phyloP scores from a whole-genome alignment of 2,113 vertebrate genomes.

The Arvicanthis niloticus region DNA sequence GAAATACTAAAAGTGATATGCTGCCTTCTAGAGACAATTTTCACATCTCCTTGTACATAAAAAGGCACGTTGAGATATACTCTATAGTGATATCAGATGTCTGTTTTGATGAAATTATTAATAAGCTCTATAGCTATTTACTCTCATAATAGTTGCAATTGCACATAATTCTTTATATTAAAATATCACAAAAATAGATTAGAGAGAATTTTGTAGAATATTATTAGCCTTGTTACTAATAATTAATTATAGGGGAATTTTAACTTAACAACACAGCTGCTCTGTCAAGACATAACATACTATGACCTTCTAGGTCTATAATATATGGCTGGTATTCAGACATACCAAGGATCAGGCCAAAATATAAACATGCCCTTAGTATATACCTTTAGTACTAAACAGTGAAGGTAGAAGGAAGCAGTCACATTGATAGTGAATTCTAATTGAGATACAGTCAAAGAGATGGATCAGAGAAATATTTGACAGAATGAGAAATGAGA shows the following conservation, averaged over 20 bases:
- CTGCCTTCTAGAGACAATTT: background rate
- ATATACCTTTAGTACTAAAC: too few relatives aligned
- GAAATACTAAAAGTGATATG: background rate
- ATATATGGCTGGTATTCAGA: too few relatives aligned
- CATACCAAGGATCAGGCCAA: too few relatives aligned
- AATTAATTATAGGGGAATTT: background rate
- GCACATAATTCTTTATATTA: background rate
- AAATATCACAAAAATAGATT: background rate
- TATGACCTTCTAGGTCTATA: too few relatives aligned
- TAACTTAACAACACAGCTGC: too few relatives aligned
- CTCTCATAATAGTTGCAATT: background rate
- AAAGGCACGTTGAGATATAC: background rate
- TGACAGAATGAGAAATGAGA: too few relatives aligned
- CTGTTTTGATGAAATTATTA: background rate
- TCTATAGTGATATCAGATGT: background rate
- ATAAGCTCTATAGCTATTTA: background rate
- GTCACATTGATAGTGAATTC: too few relatives aligned
- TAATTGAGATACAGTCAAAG: too few relatives aligned
- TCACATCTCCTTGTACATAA: background rate
- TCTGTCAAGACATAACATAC: too few relatives aligned
- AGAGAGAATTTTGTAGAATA: background rate
- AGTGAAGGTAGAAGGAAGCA: too few relatives aligned
- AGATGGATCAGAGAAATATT: too few relatives aligned
- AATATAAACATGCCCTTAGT: too few relatives aligned
- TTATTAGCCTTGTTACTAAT: background rate